phyloP scores from a whole-genome alignment of 2,888 invertebrate genomes.

The Spodoptera exigua region DNA sequence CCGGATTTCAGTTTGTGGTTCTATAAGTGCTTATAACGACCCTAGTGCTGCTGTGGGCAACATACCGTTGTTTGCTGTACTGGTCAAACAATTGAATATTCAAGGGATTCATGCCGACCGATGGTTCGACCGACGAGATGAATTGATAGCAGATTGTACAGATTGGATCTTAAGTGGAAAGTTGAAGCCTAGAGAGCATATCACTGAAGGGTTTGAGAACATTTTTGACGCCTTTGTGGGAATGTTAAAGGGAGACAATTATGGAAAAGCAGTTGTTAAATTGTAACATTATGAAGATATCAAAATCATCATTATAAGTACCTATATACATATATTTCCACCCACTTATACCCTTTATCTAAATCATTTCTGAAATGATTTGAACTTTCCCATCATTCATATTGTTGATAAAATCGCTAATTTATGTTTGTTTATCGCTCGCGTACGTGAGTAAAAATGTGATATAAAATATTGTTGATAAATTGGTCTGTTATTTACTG shows the following conservation, averaged over 20 bases:
- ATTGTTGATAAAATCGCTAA: too few species aligned
- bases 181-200: slow-evolving; percentile 90
- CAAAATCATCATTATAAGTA: too few species aligned
- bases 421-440: too few species aligned
- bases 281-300: too few species aligned
- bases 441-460: too few species aligned
- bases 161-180: slow-evolving; percentile 91
- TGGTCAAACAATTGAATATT: slow-evolving; percentile 69
- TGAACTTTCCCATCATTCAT: too few species aligned
- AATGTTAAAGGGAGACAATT: slow-evolving; percentile 89
- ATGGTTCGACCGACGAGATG: slow-evolving; percentile 87
- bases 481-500: too few species aligned
- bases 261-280: slow-evolving; percentile 29
- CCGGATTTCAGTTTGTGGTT: slow-evolving; percentile 11
- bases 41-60: too few species aligned
- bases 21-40: neutral
- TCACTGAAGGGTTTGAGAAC: slow-evolving; percentile 91
- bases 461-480: too few species aligned
- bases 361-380: too few species aligned
- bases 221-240: slow-evolving; percentile 90
- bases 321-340: too few species aligned
- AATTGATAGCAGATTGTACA: slow-evolving; percentile 88
- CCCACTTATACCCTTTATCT: too few species aligned
- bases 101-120: slow-evolving; percentile 88
- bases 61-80: neutral